These are phyloP conservation scores for Hippocampus guttulatus DNA, from an alignment of 2,113 vertebrate genomes.

Conservation along the genomic window DNA sequence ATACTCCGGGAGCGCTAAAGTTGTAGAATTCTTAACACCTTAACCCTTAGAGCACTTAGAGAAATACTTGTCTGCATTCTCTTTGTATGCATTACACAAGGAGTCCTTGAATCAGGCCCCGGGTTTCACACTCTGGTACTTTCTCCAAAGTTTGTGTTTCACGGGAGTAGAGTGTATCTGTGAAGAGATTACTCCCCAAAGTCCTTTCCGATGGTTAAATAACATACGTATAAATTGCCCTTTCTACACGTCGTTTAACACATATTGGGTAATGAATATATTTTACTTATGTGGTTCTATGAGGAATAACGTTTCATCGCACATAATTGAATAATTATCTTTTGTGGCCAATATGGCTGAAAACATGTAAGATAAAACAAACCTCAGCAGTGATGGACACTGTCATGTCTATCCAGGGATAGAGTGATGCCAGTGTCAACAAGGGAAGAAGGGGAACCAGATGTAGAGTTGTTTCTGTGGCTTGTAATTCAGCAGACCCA, in stretches of 20 bases:
- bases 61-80: neutral
- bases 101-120: constrained; percentile 1
- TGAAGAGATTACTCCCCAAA: constrained; percentile 28
- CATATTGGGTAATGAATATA: neutral
- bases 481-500: constrained; percentile 28
- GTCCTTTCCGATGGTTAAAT: neutral
- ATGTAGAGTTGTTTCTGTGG: constrained; percentile 49
- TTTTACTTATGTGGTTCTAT: neutral
- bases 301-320: neutral
- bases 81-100: constrained; percentile 19
- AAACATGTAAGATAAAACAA: constrained; percentile 15
- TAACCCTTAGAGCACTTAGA: neutral
- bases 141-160: constrained; percentile 43
- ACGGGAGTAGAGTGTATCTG: constrained; percentile 23
- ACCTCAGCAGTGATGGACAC: too few species aligned
- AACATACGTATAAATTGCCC: neutral
- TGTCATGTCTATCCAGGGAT: constrained; percentile 25
- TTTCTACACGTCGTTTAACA: neutral
- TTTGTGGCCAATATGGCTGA: neutral
- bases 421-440: constrained; percentile 50
- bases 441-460: constrained; percentile 62
- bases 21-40: neutral
- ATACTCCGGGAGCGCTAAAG: neutral
- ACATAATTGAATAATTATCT: neutral
- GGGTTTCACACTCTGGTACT: constrained; percentile 24